Percentiles rank a stretch among this genome's conserved stretches.
phyloP scores from a whole-genome alignment of 1,140 invertebrate species.

The Nomia melanderi region DNA sequence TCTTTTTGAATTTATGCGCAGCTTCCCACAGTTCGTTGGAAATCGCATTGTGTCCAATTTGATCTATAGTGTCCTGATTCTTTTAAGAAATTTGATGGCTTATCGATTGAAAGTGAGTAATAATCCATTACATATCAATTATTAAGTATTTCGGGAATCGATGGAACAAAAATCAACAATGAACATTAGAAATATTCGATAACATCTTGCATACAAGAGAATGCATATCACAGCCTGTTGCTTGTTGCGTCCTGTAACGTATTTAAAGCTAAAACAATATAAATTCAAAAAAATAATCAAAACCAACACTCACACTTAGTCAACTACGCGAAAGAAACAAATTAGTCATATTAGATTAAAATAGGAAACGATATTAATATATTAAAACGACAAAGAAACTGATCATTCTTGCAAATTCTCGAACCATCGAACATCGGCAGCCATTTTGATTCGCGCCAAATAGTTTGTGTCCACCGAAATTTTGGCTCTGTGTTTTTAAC shows the following conservation, averaged over 20 bases:
- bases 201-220: neutral
- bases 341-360: no score
- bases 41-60: no score
- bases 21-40: neutral
- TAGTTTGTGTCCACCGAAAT: neutral
- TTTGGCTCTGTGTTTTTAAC: neutral
- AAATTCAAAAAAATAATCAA: neutral
- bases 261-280: neutral
- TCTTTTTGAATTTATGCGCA: conserved; percentile 24
- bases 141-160: neutral
- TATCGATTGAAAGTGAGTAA: neutral
- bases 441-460: neutral
- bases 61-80: neutral
- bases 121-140: neutral
- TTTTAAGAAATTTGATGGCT: neutral
- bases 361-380: neutral
- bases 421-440: neutral
- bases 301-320: no score
- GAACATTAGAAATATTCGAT: neutral
- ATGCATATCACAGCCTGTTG: neutral
- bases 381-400: neutral
- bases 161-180: neutral
- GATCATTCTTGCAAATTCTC: neutral
- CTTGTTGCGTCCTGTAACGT: neutral
- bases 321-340: neutral